Percentiles rank a stretch among this genome's conserved stretches.
Evolutionary conservation across 2,888 invertebrate species (phyloP).

Genomic region (Choreutis nemorana): DNA sequence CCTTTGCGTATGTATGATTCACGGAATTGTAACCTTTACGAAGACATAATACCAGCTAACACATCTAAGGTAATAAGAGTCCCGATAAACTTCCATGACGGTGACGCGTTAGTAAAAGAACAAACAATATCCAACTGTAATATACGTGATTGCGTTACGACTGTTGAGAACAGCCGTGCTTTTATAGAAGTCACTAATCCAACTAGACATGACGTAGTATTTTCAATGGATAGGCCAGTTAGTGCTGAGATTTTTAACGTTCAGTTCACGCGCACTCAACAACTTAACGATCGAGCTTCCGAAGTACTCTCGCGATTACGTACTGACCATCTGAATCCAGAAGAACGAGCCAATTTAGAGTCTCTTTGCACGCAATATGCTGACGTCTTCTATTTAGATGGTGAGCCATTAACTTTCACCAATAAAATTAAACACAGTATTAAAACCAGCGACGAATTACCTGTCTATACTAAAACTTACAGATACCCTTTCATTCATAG

Average conservation of each 20-base stretch:
- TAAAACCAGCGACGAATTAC: slow-evolving; percentile 10
- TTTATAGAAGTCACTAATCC: slow-evolving; percentile 14
- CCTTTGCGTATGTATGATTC: slow-evolving; percentile 13
- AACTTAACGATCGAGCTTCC: slow-evolving; percentile 4
- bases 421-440: slow-evolving; percentile 10
- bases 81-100: slow-evolving; percentile 12
- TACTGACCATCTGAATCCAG: slow-evolving; percentile 17
- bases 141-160: slow-evolving; percentile 14
- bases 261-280: slow-evolving; percentile 6
- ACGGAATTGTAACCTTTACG: slow-evolving; percentile 14
- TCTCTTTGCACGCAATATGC: slow-evolving; percentile 10
- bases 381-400: slow-evolving; percentile 14
- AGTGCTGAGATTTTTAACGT: slow-evolving; percentile 7
- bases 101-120: slow-evolving; percentile 11
- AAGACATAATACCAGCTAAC: slow-evolving; percentile 15
- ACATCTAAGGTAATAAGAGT: slow-evolving; percentile 13
- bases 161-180: slow-evolving; percentile 12
- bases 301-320: slow-evolving; percentile 15
- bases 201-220: slow-evolving; percentile 9
- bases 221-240: slow-evolving; percentile 8
- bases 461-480: slow-evolving; percentile 11
- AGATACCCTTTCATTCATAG: slow-evolving; percentile 11
- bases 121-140: slow-evolving; percentile 14
- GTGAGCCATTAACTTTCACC: slow-evolving; percentile 10
- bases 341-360: slow-evolving; percentile 16